Base-by-base conservation (phyloP, 2,888 invertebrate species). In the Abrostola triplasia region DNA sequence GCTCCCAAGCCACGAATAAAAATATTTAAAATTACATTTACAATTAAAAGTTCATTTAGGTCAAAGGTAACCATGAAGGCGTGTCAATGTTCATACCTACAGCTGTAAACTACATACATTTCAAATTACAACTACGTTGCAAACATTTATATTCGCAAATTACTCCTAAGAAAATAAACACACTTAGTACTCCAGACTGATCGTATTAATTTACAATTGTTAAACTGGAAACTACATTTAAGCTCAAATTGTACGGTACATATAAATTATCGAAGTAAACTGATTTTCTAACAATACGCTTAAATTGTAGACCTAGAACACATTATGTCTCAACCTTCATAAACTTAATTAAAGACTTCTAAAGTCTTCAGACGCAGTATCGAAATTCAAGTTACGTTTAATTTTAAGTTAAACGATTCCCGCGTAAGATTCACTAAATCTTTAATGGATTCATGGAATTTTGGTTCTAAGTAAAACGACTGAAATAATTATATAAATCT, bases 261-360 rank as follows among this genome's bases (percentile, higher is more conserved):
- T 59, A 55, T 11, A 11, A 60, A 59, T 60, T 63, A 7, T 12
- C 7, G 24, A 36, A 50, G n/a, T 65, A 7, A 60, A 55, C 42
- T 72, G 10, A 61, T 48, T 59, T 12, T 9, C 10, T 7, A 12
- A 55, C 6, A 49, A 62, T 47, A 57, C 5, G 55, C 8, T 51
- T 6, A 41, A 7, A 53, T 61, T 63, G 55, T 2, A 10, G n/a
- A 50, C 36, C 42, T 6, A 53, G 47, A 55, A 54, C 7, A n/a
- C 35, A 12, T 11, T 55, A 37, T 42, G 38, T 36, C 42, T 51
- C 54, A 54, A 67, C 70, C 56, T 57, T 73, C 37, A 62, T 53
- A 63, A 64, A 67, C 55, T 61, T 73, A 70, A 73, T 73, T 73
- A 60, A 66, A 66, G 40, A 63, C 57, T 36, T 50, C 36, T 56